Conservation (phyloP, 1,140 invertebrate species). For the Pogonomyrmex barbatus region DNA sequence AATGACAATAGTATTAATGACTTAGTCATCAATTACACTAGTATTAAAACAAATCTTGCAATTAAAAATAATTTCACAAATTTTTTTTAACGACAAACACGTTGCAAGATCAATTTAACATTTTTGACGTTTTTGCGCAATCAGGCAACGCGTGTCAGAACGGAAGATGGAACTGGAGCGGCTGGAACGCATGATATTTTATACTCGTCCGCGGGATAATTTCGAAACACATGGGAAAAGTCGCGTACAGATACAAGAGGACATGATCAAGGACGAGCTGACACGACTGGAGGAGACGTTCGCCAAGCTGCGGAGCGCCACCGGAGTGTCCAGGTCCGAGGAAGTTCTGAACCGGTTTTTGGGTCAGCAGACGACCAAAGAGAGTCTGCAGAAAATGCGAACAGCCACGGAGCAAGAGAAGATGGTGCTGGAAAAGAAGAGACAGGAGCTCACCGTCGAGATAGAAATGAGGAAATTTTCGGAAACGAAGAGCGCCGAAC, state of each 20-base stretch:
- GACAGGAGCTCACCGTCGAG: constrained; percentile 89
- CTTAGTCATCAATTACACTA: too few relatives aligned
- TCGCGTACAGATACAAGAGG: constrained; percentile 71
- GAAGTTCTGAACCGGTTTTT: constrained; percentile 91
- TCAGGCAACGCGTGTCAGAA: constrained; percentile 89
- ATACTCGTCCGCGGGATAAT: constrained; percentile 82
- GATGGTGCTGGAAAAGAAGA: constrained; percentile 89
- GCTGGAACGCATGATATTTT: constrained; percentile 90
- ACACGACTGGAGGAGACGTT: constrained; percentile 89
- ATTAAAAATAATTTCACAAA: neutral
- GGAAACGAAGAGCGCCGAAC: constrained; percentile 92
- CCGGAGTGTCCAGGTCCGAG: constrained; percentile 90
- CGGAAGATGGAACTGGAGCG: constrained; percentile 90
- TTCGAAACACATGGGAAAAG: constrained; percentile 71
- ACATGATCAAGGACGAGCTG: constrained; percentile 81
- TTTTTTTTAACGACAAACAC: neutral
- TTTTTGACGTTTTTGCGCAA: neutral
- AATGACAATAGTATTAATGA: neutral
- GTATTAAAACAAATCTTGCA: too few relatives aligned
- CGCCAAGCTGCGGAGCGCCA: constrained; percentile 90
- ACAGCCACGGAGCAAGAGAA: constrained; percentile 91
- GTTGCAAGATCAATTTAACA: neutral
- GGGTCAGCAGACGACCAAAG: constrained; percentile 90
- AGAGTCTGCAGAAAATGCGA: constrained; percentile 89
- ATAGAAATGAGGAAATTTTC: constrained; percentile 92